Evolutionary conservation across 2,888 invertebrate genomes (phyloP), one percentile per base, ranked within the genome.

Genomic region (Gerosis bhagava): DNA sequence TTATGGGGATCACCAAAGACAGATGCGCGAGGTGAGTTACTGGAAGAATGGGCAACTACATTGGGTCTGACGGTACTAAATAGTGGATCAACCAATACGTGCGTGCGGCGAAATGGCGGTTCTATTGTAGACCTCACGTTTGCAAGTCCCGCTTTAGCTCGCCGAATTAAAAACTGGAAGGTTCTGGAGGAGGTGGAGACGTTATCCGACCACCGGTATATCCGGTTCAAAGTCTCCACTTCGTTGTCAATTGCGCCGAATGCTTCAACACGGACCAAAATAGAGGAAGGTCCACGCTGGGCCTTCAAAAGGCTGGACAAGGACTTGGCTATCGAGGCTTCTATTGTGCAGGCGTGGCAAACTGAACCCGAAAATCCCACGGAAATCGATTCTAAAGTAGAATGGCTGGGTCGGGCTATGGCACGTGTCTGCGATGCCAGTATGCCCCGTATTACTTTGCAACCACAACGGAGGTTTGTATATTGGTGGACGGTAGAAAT

Each of bases 171-270:
- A 12, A 10, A 26, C 32, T 28, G 28, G 28, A 13, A 28, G 28
- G 28, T 28, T 1, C 13, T 28, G 22, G 22, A 32, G 13, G 19
- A 28, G 25, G 39, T 16, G 11, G 39, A 39, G 39, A 28, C 39
- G 3, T 17, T 39, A 0, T 39, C 39, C 28, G 39, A 39, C 13
- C 39, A 39, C 26, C 39, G 39, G 1, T 39, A 39, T 17, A 39
- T 39, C 4, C 25, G 28, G 26, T 39, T 15, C 26, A n/a, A 17
- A 3, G 16, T 39, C 5, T 16, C n/a, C n/a, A n/a, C 16, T 11
- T 12, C 17, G 1, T 10, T 6, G 8, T 28, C 29, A 5, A n/a
- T 13, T 6, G n/a, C 17, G 16, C 32, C 17, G 16, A 6, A 8
- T 5, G 19, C 17, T 13, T 28, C 4, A 17, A 12, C 11, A 26